Base-by-base conservation (phyloP, 2,888 invertebrate genomes). In the Saturnia japonica region DNA sequence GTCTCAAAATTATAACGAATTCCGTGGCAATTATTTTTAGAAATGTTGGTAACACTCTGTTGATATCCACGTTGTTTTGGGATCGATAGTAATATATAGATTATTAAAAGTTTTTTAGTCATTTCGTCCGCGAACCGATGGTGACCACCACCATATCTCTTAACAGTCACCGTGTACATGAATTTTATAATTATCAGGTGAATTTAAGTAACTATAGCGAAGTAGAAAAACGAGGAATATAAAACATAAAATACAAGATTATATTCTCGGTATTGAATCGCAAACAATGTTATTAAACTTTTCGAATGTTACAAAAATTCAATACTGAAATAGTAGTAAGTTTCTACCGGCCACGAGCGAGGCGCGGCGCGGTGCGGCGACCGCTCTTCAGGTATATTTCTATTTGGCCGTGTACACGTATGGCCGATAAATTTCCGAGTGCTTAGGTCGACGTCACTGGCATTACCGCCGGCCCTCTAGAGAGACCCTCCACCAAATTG, bases 361-460 rank as follows among this genome's bases (percentile, higher is more conserved):
- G 88, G 89, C 87, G 87, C 88, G 85, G 82, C 42, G n/a, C 28
- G 81, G 22, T 9, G 22, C 22, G 54, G n/a, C n/a, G n/a, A 11
- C 54, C 54, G 22, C n/a, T 45, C 67, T 54, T 70, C 77, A 77
- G 81, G 84, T 83, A 81, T 88, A 85, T 88, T 88, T 89, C 89
- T 88, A 88, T 88, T 87, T 82, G 80, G 83, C 85, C 78, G 84
- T 78, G 83, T 79, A 84, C 87, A 86, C 89, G 88, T 87, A 84
- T 84, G 89, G 82, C 89, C 90, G 85, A 91, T 91, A 91, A 91
- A 91, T 91, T 89, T 87, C 83, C 84, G 82, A 85, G 89, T 89
- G 84, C 90, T 91, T 86, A 86, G 80, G 84, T 84, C 85, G 83
- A 84, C 86, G 90, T 88, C 90, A 86, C 78, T 77, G 78, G 84